Evolutionary conservation across 2,888 invertebrate species (phyloP).

Genomic region (Synergus laeviventris): DNA sequence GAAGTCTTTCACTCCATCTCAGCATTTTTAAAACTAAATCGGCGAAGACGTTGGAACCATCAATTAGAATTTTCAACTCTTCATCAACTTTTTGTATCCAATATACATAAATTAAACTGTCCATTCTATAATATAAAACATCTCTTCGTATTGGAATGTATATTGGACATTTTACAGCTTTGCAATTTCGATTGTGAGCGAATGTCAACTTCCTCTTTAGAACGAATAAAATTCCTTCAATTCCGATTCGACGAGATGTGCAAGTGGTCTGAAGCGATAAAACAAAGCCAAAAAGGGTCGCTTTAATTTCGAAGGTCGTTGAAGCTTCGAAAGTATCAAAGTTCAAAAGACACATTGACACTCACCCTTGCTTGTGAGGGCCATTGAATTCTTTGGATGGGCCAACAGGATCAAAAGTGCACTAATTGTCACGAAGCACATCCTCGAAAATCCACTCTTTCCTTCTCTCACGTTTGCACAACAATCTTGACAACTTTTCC

Average conservation of each 20-base stretch:
- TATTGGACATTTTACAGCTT: not conserved
- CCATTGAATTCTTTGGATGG: slow-evolving; percentile 46
- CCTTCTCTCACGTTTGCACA: not conserved
- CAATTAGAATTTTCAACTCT: slow-evolving; percentile 4
- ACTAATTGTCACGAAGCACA: slow-evolving; percentile 40
- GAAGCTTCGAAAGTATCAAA: not conserved
- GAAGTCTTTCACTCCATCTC: not conserved
- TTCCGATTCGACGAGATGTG: not conserved
- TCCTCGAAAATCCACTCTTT: slow-evolving; percentile 34
- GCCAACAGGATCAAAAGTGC: slow-evolving; percentile 42
- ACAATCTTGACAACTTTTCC: slow-evolving; percentile 19
- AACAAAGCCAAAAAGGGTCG: not conserved
- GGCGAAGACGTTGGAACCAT: not conserved
- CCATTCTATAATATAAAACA: not conserved
- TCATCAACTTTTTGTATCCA: not conserved
- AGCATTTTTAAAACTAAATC: not conserved
- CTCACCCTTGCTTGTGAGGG: slow-evolving; percentile 50
- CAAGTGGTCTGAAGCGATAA: not conserved
- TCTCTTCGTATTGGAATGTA: not conserved
- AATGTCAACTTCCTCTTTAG: not conserved
- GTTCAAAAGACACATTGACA: not conserved
- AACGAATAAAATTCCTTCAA: not conserved
- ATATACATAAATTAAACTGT: not conserved
- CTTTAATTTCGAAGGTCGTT: not conserved
- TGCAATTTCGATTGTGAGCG: not conserved